phyloP scores from a whole-genome alignment of 2,797 vertebrate species.

The Rachycentron canadum region DNA sequence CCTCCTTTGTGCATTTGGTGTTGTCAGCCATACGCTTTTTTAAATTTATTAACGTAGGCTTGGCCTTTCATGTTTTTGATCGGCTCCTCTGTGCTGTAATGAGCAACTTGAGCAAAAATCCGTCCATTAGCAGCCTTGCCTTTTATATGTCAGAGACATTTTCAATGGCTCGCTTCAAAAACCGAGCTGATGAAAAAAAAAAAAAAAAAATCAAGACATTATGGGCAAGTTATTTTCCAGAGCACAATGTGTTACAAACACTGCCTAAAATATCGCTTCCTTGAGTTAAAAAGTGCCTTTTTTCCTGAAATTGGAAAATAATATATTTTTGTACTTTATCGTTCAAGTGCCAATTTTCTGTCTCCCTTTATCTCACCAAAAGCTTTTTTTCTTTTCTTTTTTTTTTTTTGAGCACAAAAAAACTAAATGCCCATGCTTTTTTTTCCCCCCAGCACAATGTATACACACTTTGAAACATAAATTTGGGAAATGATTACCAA shows the following conservation, averaged over 20 bases:
- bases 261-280: constrained; percentile 57
- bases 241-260: constrained; percentile 65
- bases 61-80: constrained; percentile 26
- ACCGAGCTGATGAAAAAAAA: constrained; percentile 28
- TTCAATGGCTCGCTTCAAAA: constrained; percentile 21
- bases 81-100: constrained; percentile 24
- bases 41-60: constrained; percentile 32
- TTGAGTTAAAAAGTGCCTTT: constrained; percentile 73
- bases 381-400: constrained; percentile 35
- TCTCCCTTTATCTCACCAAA: constrained; percentile 56
- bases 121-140: constrained; percentile 51
- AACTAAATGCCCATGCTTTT: constrained; percentile 42
- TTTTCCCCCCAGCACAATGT: constrained; percentile 32
- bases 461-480: constrained; percentile 28
- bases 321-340: constrained; percentile 73
- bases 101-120: constrained; percentile 44
- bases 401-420: constrained; percentile 55
- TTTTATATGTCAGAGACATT: constrained; percentile 15
- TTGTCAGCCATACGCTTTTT: constrained; percentile 14
- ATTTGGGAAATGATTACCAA: constrained; percentile 57
- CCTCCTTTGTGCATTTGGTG: neutral
- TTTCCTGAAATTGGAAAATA: constrained; percentile 52
- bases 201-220: neutral
- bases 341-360: constrained; percentile 70
- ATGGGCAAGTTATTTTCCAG: constrained; percentile 39